phyloP scores from a whole-genome alignment of 30 jellyfish, hydroid and myxozoan genomes.

The Cassiopea andromeda region DNA sequence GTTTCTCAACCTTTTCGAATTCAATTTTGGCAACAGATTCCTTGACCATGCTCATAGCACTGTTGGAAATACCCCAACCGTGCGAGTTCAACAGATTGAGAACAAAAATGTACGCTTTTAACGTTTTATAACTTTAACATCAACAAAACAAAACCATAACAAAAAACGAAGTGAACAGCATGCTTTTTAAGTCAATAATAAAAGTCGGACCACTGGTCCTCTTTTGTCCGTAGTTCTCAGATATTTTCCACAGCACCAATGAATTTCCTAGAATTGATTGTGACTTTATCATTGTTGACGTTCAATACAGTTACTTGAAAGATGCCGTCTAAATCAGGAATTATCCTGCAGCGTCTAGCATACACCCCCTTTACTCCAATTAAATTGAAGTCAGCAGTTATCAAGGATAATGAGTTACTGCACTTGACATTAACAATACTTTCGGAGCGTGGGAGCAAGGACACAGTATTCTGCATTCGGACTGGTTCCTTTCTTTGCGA shows the following conservation, averaged over 20 bases:
- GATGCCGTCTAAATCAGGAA: conserved; percentile 45
- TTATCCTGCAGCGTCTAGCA: conserved; percentile 52
- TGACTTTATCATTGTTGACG: conserved; percentile 8
- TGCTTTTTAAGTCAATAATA: too few species aligned
- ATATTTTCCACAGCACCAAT: conserved; percentile 30
- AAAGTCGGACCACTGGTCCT: too few species aligned
- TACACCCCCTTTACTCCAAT: conserved; percentile 18
- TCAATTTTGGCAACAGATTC: neutral
- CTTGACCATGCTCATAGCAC: conserved; percentile 1
- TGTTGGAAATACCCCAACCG: too few species aligned
- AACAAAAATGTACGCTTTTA: too few species aligned
- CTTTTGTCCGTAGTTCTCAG: too few species aligned
- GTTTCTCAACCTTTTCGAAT: neutral
- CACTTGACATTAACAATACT: conserved; percentile 38
- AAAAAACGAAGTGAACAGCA: too few species aligned
- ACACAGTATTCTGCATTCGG: conserved; percentile 18
- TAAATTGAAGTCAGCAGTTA: conserved; percentile 56
- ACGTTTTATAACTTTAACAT: too few species aligned
- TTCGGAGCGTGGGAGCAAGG: conserved; percentile 53
- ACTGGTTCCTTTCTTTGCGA: conserved; percentile 34
- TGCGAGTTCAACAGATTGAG: too few species aligned
- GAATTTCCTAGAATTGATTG: conserved; percentile 5
- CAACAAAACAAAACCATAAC: too few species aligned
- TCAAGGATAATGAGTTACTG: conserved; percentile 45
- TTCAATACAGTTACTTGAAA: conserved; percentile 50